phyloP scores from a whole-genome alignment of 2,797 vertebrate species.

The Centroberyx gerrardi region DNA sequence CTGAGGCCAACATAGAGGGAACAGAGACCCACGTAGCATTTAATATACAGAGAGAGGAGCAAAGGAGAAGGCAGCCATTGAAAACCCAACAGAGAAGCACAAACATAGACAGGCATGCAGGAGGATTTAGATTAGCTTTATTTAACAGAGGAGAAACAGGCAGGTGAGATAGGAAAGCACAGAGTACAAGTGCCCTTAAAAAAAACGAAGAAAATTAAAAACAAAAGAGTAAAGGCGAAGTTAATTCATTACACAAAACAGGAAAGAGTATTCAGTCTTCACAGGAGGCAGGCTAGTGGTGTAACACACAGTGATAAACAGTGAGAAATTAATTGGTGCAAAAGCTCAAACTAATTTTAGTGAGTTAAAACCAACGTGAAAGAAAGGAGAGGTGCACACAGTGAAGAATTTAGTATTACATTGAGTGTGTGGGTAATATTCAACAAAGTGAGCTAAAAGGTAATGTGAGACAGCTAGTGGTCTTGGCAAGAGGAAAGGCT shows the following conservation, averaged over 20 bases:
- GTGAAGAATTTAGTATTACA: constrained; percentile 24
- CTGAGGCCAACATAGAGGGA: constrained; percentile 27
- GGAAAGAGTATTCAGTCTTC: constrained; percentile 9
- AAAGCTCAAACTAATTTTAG: constrained; percentile 4
- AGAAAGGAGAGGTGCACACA: constrained; percentile 23
- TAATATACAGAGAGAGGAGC: constrained; percentile 43
- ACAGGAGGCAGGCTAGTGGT: neutral
- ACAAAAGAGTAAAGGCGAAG: constrained; percentile 23
- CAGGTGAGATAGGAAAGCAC: constrained; percentile 52
- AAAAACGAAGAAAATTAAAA: neutral
- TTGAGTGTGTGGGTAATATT: constrained; percentile 40
- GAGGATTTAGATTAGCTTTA: constrained; percentile 73
- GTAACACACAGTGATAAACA: neutral
- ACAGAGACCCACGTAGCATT: constrained; percentile 17
- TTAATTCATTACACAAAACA: constrained; percentile 31
- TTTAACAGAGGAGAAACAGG: constrained; percentile 59
- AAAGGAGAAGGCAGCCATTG: constrained; percentile 27
- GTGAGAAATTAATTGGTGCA: too few relatives aligned
- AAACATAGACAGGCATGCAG: constrained; percentile 69
- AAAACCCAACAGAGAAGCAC: constrained; percentile 53
- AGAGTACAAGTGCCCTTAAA: constrained; percentile 12
- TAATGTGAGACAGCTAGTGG: constrained; percentile 34
- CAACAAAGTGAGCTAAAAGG: constrained; percentile 1
- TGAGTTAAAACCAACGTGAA: constrained; percentile 31
- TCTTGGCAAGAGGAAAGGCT: constrained; percentile 47